Percentiles rank a stretch among this genome's conserved stretches.
Conservation (phyloP, 2,113 vertebrate genomes). For the Triplophysa siluroides region DNA sequence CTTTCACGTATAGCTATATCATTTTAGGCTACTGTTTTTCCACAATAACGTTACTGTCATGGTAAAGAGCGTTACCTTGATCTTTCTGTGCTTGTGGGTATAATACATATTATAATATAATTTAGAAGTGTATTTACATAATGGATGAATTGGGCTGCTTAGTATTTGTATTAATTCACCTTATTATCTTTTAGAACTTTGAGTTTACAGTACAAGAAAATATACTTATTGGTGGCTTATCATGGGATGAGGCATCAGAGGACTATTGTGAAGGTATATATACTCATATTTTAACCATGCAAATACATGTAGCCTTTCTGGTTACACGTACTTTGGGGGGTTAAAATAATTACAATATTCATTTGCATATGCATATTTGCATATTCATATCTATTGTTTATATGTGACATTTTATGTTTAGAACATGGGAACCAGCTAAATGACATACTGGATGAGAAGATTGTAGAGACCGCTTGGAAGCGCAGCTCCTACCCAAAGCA, state of each 20-base stretch:
- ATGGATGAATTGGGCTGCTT: too few relatives aligned
- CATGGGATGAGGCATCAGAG: slow-evolving; percentile 79
- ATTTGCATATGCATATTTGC: too few relatives aligned
- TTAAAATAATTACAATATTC: too few relatives aligned
- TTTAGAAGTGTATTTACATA: too few relatives aligned
- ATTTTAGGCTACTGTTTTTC: too few relatives aligned
- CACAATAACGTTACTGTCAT: too few relatives aligned
- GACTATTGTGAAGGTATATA: slow-evolving; percentile 47
- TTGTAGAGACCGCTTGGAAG: slow-evolving; percentile 79
- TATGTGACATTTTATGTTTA: slow-evolving; percentile 15
- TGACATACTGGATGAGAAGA: slow-evolving; percentile 83
- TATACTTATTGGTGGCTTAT: slow-evolving; percentile 78
- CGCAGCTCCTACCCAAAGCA: slow-evolving; percentile 82
- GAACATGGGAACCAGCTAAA: slow-evolving; percentile 74
- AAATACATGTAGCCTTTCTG: background rate
- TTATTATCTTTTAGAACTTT: slow-evolving; percentile 78
- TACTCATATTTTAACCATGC: background rate
- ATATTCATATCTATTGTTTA: background rate
- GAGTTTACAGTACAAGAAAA: slow-evolving; percentile 83
- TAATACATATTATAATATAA: too few relatives aligned
- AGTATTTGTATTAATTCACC: background rate
- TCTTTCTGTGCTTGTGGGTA: background rate
- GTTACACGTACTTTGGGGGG: background rate
- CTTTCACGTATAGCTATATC: too few relatives aligned
- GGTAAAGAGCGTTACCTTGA: too few relatives aligned